Conservation (phyloP, 2,888 invertebrate genomes). For the Junonia oenone region DNA sequence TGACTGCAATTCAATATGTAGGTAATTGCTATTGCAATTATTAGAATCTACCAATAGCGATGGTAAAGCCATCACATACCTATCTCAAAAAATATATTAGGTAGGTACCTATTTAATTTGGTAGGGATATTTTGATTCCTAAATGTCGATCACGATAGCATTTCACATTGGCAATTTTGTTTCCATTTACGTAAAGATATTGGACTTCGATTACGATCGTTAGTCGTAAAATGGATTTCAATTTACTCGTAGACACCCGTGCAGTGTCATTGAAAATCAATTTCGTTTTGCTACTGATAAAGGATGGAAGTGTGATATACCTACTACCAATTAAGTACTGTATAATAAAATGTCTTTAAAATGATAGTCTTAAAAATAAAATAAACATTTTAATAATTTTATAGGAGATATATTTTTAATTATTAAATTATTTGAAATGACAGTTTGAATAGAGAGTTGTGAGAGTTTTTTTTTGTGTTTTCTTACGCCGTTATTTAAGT, state of each 20-base stretch:
- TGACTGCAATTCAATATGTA: too few relatives aligned
- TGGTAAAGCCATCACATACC: too few relatives aligned
- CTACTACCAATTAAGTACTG: background rate
- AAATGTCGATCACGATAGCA: background rate
- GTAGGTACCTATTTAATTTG: too few relatives aligned
- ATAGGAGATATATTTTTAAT: too few relatives aligned
- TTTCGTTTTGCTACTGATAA: background rate
- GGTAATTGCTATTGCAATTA: too few relatives aligned
- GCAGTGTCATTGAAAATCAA: constrained; percentile 6
- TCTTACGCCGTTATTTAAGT: too few relatives aligned
- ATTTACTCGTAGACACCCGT: constrained; percentile 15
- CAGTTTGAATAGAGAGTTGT: too few relatives aligned
- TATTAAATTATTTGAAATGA: too few relatives aligned
- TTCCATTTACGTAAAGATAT: constrained; percentile 6
- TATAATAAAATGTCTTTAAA: background rate
- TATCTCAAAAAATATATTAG: too few relatives aligned
- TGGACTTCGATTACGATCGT: background rate
- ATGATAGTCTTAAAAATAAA: too few relatives aligned
- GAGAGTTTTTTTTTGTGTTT: too few relatives aligned
- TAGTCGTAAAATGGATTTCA: constrained; percentile 18
- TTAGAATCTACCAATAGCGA: background rate
- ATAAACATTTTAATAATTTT: too few relatives aligned
- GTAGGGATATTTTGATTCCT: background rate
- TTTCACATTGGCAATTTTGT: background rate
- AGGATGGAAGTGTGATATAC: background rate